phyloP scores from a whole-genome alignment of 2,797 vertebrate genomes.

The Loriculus beryllinus region DNA sequence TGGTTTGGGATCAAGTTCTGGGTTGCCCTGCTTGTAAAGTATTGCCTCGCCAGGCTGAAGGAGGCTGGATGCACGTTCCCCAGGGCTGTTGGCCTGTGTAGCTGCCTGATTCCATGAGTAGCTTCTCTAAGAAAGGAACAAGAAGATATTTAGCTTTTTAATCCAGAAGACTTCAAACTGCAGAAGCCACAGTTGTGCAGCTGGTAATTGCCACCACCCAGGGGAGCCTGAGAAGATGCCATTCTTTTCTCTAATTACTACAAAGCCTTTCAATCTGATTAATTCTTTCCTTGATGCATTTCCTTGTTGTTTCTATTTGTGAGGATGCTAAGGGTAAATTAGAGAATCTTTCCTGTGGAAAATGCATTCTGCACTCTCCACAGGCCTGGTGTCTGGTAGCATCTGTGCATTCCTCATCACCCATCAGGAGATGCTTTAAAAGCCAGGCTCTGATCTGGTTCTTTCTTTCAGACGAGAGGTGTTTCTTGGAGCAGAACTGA shows the following conservation, averaged over 20 bases:
- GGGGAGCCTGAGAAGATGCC: slow-evolving; percentile 12
- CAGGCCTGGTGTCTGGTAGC: neutral
- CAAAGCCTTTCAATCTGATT: slow-evolving; percentile 50
- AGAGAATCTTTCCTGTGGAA: slow-evolving; percentile 19
- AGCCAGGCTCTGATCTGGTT: neutral
- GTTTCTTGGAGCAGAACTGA: neutral
- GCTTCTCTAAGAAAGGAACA: neutral
- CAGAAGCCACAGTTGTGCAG: neutral
- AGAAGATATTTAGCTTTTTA: neutral
- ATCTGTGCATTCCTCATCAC: neutral
- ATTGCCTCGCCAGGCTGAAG: neutral
- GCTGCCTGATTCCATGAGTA: neutral
- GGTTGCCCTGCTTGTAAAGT: rapidly evolving
- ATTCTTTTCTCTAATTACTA: slow-evolving; percentile 18
- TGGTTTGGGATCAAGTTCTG: neutral
- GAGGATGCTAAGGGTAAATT: slow-evolving; percentile 7
- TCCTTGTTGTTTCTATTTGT: slow-evolving; percentile 33
- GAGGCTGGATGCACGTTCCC: neutral
- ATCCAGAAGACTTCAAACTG: neutral
- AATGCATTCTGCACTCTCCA: neutral
- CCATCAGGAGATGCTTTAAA: neutral
- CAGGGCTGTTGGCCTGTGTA: neutral
- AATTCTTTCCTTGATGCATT: slow-evolving; percentile 55
- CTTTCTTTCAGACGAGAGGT: neutral
- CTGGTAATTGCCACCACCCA: slow-evolving; percentile 21